Evolutionary conservation across 2,113 vertebrate genomes (phyloP).

Genomic region (Peromyscus leucopus): DNA sequence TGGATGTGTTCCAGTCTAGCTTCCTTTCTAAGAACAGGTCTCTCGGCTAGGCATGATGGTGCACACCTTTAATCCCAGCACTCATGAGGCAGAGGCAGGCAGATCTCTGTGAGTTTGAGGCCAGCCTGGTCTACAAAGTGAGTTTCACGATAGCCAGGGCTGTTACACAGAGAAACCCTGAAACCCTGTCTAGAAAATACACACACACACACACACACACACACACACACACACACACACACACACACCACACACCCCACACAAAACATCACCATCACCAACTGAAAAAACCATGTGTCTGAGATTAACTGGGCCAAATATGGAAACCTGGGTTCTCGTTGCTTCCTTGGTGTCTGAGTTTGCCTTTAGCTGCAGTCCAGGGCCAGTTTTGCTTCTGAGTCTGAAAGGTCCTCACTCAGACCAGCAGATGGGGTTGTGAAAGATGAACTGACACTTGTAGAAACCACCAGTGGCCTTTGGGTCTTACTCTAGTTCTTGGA

Average conservation of each 20-base stretch:
- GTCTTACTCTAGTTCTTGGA: slow-evolving; percentile 76
- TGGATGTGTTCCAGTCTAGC: accelerated
- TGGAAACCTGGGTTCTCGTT: neutral
- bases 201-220: too few species aligned
- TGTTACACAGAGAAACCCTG: neutral
- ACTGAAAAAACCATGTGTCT: neutral
- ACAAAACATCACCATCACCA: neutral
- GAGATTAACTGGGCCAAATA: neutral
- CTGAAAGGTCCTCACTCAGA: slow-evolving; percentile 73
- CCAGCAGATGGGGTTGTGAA: slow-evolving; percentile 78
- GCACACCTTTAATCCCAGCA: neutral
- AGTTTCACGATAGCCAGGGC: neutral
- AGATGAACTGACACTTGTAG: slow-evolving; percentile 70
- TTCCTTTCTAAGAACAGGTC: neutral
- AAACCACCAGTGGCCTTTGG: slow-evolving; percentile 80
- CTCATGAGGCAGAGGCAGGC: neutral
- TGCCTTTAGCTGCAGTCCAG: slow-evolving; percentile 31
- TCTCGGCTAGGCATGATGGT: neutral
- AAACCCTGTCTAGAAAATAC: neutral
- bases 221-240: too few species aligned
- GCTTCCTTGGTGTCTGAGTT: slow-evolving; percentile 46
- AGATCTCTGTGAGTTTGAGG: neutral
- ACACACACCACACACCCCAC: too few species aligned
- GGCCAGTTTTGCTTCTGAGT: slow-evolving; percentile 60
- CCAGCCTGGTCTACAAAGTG: neutral